Evolutionary conservation across 2,797 vertebrate species (phyloP).

Genomic region (Tapera naevia): DNA sequence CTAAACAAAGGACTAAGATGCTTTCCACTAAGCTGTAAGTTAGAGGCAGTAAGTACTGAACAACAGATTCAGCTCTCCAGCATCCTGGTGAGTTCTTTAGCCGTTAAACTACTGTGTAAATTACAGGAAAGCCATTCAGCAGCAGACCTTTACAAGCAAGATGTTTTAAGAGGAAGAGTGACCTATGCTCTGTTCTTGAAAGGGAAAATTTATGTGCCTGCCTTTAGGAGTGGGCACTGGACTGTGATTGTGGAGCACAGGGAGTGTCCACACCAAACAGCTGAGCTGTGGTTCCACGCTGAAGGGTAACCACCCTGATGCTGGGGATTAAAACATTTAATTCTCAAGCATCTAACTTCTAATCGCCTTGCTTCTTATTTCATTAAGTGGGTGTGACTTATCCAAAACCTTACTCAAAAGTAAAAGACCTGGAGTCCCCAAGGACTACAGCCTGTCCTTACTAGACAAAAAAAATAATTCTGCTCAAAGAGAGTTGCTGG

Average conservation of each 20-base stretch:
- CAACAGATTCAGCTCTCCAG: neutral
- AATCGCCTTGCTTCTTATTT: neutral
- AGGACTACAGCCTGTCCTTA: neutral
- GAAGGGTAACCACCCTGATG: rapidly evolving
- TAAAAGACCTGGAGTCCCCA: neutral
- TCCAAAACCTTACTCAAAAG: neutral
- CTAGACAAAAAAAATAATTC: neutral
- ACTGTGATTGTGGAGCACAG: neutral
- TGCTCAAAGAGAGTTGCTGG: neutral
- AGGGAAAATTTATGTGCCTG: neutral
- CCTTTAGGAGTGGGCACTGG: neutral
- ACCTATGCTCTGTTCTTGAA: neutral
- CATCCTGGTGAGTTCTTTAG: neutral
- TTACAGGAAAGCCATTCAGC: neutral
- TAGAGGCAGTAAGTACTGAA: neutral
- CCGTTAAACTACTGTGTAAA: neutral
- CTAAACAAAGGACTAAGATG: neutral
- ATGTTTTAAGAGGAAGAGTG: neutral
- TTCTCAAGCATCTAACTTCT: neutral
- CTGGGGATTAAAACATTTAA: neutral
- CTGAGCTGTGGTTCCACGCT: neutral
- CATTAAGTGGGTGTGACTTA: neutral
- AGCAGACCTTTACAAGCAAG: neutral
- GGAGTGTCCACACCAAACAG: neutral
- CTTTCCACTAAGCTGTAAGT: neutral